Percentiles rank a stretch among this genome's conserved stretches.
Conservation (phyloP, 2,888 invertebrate species). For the Oscheius onirici region DNA sequence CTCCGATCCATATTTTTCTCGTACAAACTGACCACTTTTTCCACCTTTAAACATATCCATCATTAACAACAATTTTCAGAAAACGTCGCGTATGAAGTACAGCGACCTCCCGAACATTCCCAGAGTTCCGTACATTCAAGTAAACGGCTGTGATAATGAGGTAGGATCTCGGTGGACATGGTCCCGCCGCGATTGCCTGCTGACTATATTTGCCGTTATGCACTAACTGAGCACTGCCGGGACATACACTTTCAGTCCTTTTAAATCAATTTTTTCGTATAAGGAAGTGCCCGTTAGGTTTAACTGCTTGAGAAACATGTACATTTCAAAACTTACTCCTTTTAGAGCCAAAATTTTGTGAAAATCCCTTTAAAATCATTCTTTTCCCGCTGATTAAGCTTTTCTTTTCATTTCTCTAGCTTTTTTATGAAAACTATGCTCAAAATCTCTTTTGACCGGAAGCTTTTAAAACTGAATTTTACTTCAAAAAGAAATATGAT, state of each 20-base stretch:
- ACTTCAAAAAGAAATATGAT: too few species aligned
- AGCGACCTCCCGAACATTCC: slow-evolving; percentile 24
- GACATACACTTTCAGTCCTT: neutral
- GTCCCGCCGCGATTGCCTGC: slow-evolving; percentile 24
- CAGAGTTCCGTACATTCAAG: slow-evolving; percentile 11
- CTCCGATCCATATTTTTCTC: slow-evolving; percentile 26
- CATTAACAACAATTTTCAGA: neutral
- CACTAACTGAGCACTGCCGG: slow-evolving; percentile 12
- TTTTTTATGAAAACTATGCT: too few species aligned
- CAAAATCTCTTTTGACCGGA: too few species aligned
- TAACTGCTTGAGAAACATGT: neutral
- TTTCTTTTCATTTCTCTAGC: too few species aligned
- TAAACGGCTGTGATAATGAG: slow-evolving; percentile 15
- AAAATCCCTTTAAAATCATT: too few species aligned
- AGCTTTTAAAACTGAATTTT: neutral
- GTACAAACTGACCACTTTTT: neutral
- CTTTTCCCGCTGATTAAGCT: too few species aligned
- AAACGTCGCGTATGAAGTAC: slow-evolving; percentile 25
- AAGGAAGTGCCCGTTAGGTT: neutral
- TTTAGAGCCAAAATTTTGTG: neutral
- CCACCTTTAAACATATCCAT: neutral
- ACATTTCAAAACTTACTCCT: neutral
- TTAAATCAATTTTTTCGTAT: neutral
- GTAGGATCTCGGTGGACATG: neutral
- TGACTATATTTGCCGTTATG: neutral